Conservation (phyloP, 2,797 vertebrate genomes). For the Sarcophilus harrisii region DNA sequence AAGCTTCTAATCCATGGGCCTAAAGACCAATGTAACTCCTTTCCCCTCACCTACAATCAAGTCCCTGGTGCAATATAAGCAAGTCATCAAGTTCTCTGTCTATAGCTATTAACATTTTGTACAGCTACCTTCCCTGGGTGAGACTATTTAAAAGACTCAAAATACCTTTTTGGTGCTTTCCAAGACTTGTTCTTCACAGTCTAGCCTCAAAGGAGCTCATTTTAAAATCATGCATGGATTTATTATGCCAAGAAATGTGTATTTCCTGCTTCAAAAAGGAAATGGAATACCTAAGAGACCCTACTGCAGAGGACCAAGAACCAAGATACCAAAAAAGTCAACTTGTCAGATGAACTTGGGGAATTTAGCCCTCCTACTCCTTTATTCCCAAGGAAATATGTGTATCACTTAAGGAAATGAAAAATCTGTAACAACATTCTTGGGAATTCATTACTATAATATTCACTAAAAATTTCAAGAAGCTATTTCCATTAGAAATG, state of each 20-base stretch:
- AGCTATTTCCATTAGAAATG: slow-evolving; percentile 58
- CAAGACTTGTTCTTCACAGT: slow-evolving; percentile 1
- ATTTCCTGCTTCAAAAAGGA: slow-evolving; percentile 70
- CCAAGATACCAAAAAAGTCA: slow-evolving; percentile 47
- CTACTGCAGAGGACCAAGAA: slow-evolving; percentile 9
- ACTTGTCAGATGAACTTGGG: slow-evolving; percentile 29
- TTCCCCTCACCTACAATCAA: slow-evolving; percentile 18
- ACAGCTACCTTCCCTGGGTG: not conserved
- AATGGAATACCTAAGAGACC: slow-evolving; percentile 47
- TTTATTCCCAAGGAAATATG: slow-evolving; percentile 59
- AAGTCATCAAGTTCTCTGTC: not conserved
- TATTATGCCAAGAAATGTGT: slow-evolving; percentile 67
- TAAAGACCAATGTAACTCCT: not conserved
- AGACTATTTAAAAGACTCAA: not conserved
- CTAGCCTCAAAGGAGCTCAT: slow-evolving; percentile 51
- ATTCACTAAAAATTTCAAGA: slow-evolving; percentile 72
- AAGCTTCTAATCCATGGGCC: not conserved
- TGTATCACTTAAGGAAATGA: slow-evolving; percentile 71
- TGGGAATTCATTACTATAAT: slow-evolving; percentile 68
- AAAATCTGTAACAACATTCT: slow-evolving; percentile 66
- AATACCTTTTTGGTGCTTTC: slow-evolving; percentile 9
- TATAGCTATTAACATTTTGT: not conserved
- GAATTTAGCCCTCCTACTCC: not conserved
- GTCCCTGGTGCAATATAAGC: not conserved
- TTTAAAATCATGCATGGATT: slow-evolving; percentile 72